Percentiles rank a stretch among this genome's conserved stretches.
Evolutionary conservation across 2,113 vertebrate species (phyloP).

Genomic region (Oreochromis aureus): DNA sequence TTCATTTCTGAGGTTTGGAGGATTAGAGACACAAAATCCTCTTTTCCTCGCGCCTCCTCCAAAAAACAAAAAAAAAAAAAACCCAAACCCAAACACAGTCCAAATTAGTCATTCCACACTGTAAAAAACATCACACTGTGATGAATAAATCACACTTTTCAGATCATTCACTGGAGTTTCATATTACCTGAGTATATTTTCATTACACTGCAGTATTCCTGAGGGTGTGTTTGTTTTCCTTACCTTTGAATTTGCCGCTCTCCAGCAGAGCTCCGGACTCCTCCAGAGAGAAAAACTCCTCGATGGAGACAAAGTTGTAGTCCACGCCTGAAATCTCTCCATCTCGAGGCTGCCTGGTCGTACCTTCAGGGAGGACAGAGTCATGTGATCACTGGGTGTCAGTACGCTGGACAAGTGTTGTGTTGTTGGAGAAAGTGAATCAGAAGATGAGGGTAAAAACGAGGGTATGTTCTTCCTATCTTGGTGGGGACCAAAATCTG

Average conservation of each 20-base stretch:
- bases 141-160: not conserved
- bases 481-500: not conserved
- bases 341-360: conserved; percentile 87
- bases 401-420: not conserved
- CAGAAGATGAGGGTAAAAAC: not conserved
- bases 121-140: not conserved
- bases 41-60: not conserved
- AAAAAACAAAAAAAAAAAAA: not conserved
- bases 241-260: conserved; percentile 97
- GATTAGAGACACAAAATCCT: conserved; percentile 40
- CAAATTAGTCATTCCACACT: not conserved
- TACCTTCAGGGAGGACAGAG: conserved; percentile 45
- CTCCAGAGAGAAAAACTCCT: conserved; percentile 94
- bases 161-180: not conserved
- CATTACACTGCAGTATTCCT: not conserved
- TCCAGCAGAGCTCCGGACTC: conserved; percentile 93
- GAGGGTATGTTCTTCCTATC: not conserved
- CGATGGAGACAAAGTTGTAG: conserved; percentile 97
- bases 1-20: not conserved
- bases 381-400: conserved; percentile 4
- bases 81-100: fast-evolving
- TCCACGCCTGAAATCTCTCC: conserved; percentile 96
- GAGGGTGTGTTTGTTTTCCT: not conserved
- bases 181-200: not conserved
- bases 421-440: not conserved